A percentile compares a stretch with the other conserved stretches of the same genome.
Evolutionary conservation across 2,797 vertebrate genomes (phyloP).

Genomic region (Distichodus sexfasciatus): DNA sequence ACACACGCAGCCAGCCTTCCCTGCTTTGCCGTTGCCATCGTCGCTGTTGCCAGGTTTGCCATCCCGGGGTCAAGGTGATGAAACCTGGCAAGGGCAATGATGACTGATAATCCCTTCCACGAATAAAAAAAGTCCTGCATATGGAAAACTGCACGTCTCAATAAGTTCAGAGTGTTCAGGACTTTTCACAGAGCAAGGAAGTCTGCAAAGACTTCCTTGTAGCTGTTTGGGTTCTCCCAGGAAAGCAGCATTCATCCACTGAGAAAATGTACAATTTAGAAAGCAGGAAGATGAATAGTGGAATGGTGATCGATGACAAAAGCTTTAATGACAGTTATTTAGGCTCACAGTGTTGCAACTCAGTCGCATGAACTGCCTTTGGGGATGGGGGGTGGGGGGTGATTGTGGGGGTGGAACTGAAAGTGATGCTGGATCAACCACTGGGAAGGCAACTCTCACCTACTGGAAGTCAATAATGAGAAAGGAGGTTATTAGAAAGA

Average conservation of each 20-base stretch:
- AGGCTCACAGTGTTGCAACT: too few species aligned
- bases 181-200: too few species aligned
- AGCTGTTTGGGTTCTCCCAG: background rate
- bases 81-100: slow-evolving; percentile 15
- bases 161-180: slow-evolving; percentile 17
- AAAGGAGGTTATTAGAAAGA: too few species aligned
- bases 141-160: slow-evolving; percentile 31
- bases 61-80: slow-evolving; percentile 18
- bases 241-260: background rate
- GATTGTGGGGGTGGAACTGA: background rate
- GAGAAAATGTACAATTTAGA: background rate
- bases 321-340: too few species aligned
- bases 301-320: too few species aligned
- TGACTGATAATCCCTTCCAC: slow-evolving; percentile 43
- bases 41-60: background rate
- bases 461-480: too few species aligned
- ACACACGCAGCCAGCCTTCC: slow-evolving; percentile 32
- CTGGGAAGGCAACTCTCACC: too few species aligned
- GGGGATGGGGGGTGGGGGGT: too few species aligned
- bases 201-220: background rate
- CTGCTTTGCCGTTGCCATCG: too few species aligned
- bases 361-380: too few species aligned
- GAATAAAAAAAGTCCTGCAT: slow-evolving; percentile 27
- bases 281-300: background rate
- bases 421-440: background rate